Percentiles rank a stretch among this genome's conserved stretches.
Evolutionary conservation across 2,113 vertebrate genomes (phyloP).

Genomic region (Platysternon megacephalum): DNA sequence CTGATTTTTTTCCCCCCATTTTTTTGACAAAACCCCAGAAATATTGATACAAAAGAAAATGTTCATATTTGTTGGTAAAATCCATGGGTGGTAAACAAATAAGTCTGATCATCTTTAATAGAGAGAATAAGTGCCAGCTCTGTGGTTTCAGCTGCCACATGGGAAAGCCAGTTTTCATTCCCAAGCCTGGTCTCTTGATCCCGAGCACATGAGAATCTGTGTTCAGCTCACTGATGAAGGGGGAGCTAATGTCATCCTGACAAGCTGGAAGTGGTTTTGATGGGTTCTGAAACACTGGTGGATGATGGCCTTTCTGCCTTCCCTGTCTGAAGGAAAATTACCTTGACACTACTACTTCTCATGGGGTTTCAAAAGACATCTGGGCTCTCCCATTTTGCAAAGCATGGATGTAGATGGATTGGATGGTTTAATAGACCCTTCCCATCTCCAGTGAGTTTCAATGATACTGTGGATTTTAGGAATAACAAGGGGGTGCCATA

Average conservation of each 20-base stretch:
- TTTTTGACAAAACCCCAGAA: not conserved
- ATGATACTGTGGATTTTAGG: not conserved
- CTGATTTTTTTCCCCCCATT: not conserved
- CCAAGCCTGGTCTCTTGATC: not conserved
- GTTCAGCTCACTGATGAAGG: rapidly evolving
- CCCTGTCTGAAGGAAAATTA: not conserved
- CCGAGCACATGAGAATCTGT: rapidly evolving
- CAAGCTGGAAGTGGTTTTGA: not conserved
- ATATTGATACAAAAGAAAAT: not conserved
- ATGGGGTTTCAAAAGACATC: not conserved
- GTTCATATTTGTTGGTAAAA: not conserved
- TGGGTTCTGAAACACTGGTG: not conserved
- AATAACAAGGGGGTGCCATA: not conserved
- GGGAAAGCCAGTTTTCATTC: not conserved
- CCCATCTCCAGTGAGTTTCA: not conserved
- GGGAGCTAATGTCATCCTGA: not conserved
- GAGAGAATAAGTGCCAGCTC: not conserved
- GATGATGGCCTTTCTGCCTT: not conserved
- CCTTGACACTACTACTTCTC: not conserved
- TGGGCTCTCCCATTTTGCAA: not conserved
- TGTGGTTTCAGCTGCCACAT: not conserved
- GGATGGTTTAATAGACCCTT: not conserved
- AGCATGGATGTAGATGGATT: not conserved
- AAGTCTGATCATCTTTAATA: not conserved
- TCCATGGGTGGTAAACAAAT: not conserved